Conservation (phyloP, 2,888 invertebrate species). For the Seira ritae region DNA sequence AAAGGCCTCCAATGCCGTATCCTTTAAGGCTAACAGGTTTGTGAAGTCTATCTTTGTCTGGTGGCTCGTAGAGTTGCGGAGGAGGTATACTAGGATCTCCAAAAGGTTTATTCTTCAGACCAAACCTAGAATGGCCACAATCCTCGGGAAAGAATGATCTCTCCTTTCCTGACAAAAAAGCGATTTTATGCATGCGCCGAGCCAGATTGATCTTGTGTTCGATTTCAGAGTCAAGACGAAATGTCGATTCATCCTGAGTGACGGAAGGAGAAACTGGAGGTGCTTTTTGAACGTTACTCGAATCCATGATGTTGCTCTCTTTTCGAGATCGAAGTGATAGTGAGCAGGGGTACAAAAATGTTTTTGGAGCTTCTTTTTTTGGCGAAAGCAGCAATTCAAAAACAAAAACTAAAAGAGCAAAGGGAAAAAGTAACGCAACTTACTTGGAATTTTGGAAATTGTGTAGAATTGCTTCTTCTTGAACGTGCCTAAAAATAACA, state of each 20-base stretch:
- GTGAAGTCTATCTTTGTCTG: neutral
- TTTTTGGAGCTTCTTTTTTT: too few relatives aligned
- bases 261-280: too few relatives aligned
- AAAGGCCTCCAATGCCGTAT: slow-evolving; percentile 57
- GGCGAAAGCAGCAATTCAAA: too few relatives aligned
- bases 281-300: too few relatives aligned
- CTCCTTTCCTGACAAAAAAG: slow-evolving; percentile 39
- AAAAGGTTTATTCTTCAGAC: neutral
- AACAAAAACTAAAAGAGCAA: too few relatives aligned
- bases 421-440: too few relatives aligned
- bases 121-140: slow-evolving; percentile 43
- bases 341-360: too few relatives aligned
- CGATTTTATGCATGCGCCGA: slow-evolving; percentile 11
- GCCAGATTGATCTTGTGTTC: slow-evolving; percentile 15
- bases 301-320: too few relatives aligned
- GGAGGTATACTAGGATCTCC: slow-evolving; percentile 39
- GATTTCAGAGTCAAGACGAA: neutral
- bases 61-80: slow-evolving; percentile 16
- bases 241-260: neutral
- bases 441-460: too few relatives aligned
- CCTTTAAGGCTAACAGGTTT: slow-evolving; percentile 53
- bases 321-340: too few relatives aligned
- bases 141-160: slow-evolving; percentile 47
- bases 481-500: too few relatives aligned
- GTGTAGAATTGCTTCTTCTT: too few relatives aligned